Evolutionary conservation across 1,140 invertebrate species (phyloP).

Genomic region (Augochlora pura): DNA sequence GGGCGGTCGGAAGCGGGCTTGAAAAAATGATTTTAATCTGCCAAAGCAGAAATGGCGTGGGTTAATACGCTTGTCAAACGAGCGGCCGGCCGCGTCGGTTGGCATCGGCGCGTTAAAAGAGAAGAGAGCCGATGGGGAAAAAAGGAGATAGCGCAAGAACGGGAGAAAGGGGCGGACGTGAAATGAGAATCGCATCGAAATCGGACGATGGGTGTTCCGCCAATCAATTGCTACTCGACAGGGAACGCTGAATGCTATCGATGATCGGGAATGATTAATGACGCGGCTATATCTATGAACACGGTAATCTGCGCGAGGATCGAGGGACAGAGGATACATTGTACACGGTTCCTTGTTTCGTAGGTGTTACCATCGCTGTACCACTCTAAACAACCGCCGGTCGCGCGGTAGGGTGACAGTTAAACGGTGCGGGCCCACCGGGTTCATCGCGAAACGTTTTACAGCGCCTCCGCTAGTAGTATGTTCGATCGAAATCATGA

Average conservation of each 20-base stretch:
- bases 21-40: not conserved
- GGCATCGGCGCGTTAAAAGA: not conserved
- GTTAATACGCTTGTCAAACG: not conserved
- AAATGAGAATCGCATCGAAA: conserved; percentile 29
- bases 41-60: not conserved
- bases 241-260: conserved; percentile 1
- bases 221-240: conserved; percentile 32
- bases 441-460: too few species aligned
- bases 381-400: not conserved
- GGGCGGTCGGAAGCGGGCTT: not conserved
- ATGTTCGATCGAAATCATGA: too few species aligned
- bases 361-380: not conserved
- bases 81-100: not conserved
- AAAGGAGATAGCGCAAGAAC: not conserved
- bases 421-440: not conserved
- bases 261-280: conserved; percentile 37
- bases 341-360: conserved; percentile 4
- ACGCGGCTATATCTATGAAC: conserved; percentile 3
- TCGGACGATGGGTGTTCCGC: conserved; percentile 29
- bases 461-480: too few species aligned
- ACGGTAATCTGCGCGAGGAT: conserved; percentile 7
- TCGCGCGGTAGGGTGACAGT: not conserved
- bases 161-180: not conserved
- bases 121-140: not conserved
- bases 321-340: conserved; percentile 18